Evolutionary conservation across 2,888 invertebrate genomes (phyloP).

Genomic region (Coleophora deauratella): DNA sequence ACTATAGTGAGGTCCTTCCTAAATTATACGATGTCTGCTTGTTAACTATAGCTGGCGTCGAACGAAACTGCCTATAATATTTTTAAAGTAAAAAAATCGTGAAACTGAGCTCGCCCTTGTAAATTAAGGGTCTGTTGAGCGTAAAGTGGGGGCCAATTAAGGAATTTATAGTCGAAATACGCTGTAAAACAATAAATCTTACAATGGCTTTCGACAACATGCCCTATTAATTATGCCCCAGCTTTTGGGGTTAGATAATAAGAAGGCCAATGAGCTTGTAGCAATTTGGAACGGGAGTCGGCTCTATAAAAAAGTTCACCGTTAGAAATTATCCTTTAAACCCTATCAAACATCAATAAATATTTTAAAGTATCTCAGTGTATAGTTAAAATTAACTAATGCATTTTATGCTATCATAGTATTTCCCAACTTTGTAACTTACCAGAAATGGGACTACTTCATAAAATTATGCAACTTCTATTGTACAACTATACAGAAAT

Average conservation of each 20-base stretch:
- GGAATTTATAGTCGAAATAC: constrained; percentile 62
- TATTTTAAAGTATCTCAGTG: too few species aligned
- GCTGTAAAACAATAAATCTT: constrained; percentile 70
- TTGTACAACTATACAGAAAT: too few species aligned
- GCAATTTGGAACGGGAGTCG: constrained; percentile 4
- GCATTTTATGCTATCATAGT: too few species aligned
- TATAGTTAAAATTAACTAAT: too few species aligned
- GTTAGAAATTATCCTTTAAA: neutral
- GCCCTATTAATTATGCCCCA: constrained; percentile 59
- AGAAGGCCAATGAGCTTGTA: constrained; percentile 15
- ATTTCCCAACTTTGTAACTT: too few species aligned
- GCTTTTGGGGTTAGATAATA: constrained; percentile 32
- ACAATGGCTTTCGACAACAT: constrained; percentile 54
- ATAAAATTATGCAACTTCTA: too few species aligned
- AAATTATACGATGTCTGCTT: constrained; percentile 55
- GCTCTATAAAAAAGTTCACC: neutral
- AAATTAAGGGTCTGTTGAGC: constrained; percentile 60
- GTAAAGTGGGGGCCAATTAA: constrained; percentile 66
- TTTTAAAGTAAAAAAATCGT: constrained; percentile 34
- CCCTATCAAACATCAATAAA: too few species aligned
- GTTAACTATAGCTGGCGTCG: constrained; percentile 33
- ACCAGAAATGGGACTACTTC: too few species aligned
- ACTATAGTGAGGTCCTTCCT: constrained; percentile 38
- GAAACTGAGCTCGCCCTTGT: constrained; percentile 58
- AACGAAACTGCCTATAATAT: constrained; percentile 15